phyloP scores from a whole-genome alignment of 2,797 vertebrate species.

The Coluber constrictor region DNA sequence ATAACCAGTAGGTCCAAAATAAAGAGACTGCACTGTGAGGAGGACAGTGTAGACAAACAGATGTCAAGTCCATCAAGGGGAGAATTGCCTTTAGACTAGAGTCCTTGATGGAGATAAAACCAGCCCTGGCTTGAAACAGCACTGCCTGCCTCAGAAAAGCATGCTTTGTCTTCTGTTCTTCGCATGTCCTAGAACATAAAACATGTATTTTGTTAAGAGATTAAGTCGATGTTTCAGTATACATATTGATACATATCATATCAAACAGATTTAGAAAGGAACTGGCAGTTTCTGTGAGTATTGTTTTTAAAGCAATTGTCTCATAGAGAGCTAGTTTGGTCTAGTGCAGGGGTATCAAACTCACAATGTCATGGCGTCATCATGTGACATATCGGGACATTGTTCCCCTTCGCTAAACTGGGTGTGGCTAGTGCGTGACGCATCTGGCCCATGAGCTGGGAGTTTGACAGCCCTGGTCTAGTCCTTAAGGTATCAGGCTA shows the following conservation, averaged over 20 bases:
- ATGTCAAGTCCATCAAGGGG: constrained; percentile 77
- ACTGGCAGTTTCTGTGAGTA: too few species aligned
- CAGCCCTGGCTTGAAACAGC: constrained; percentile 66
- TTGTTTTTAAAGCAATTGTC: background rate
- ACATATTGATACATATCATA: background rate
- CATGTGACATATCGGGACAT: too few species aligned
- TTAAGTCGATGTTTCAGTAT: background rate
- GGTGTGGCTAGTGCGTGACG: too few species aligned
- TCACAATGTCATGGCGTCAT: too few species aligned
- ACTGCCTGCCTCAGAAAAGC: constrained; percentile 84
- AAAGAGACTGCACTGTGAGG: constrained; percentile 79
- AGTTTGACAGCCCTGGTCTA: too few species aligned
- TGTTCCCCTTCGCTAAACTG: too few species aligned
- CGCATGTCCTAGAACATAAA: constrained; percentile 82
- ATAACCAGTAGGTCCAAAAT: constrained; percentile 79
- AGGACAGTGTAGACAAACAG: constrained; percentile 75
- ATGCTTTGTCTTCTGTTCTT: constrained; percentile 99
- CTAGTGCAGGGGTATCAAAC: too few species aligned
- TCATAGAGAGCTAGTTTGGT: background rate
- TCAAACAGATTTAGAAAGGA: background rate
- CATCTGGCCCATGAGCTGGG: too few species aligned
- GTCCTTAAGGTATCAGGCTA: background rate
- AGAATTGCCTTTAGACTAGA: constrained; percentile 74
- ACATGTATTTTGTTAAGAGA: constrained; percentile 56
- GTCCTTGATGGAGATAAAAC: constrained; percentile 66